Evolutionary conservation across 2,888 invertebrate genomes (phyloP), one percentile per base, ranked within the genome.

Genomic region (Drosophila phalerata): DNA sequence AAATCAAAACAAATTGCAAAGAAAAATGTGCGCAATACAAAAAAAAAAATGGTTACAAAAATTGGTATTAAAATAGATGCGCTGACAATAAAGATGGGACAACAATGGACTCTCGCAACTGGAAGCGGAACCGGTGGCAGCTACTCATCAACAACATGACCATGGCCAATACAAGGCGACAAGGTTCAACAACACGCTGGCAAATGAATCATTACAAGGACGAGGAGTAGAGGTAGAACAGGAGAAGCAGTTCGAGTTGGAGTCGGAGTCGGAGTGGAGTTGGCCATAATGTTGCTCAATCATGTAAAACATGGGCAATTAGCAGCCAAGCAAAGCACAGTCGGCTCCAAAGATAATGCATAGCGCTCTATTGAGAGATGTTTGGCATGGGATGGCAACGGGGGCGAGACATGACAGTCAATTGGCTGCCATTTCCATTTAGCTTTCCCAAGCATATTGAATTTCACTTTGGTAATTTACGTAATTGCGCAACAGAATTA

Each of bases 381-480:
- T 8, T 8, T 38, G 11, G 9, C n/a, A 28, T 9, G 17, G 11
- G 2, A 17, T 1, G 1, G 25, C 0, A 11, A 15, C 9, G 5
- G 19, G 42, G 49, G 49, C 64, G 19, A n/a, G 56, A 40, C 56
- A 37, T 37, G 38, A 42, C 53, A 62, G 60, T 77, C 68, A 49
- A 58, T 58, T 72, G 53, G 17, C 62, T 55, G 68, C 62, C 68
- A 67, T 68, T 64, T 57, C 58, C 70, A 79, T 62, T 81, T 81
- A 55, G 73, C 60, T 66, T 51, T 63, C 34, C 52, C 68, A 65
- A 53, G 69, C 85, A 81, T 87, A 83, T 87, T 79, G 85, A 83
- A 83, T 83, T 79, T 81, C 88, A 77, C 77, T 85, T 81, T 64
- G 82, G 70, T 71, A 83, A 85, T 83, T 83, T 83, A 77, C 85